Conservation (phyloP, 2,797 vertebrate genomes). For the Pseudomugil gertrudae region DNA sequence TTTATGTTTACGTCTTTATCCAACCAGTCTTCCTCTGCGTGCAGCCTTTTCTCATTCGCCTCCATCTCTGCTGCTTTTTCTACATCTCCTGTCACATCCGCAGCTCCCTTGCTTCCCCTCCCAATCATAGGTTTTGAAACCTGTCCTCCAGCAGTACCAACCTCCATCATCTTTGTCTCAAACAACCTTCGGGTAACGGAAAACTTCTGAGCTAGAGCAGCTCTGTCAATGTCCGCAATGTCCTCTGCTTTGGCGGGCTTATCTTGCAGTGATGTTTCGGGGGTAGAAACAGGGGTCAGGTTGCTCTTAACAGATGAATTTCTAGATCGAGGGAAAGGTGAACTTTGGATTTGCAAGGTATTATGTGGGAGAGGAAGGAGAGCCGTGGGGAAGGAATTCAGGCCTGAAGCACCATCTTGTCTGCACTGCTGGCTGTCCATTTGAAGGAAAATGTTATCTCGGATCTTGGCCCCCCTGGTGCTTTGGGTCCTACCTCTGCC, state of each 20-base stretch:
- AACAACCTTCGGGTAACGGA: conserved; percentile 89
- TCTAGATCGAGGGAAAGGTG: conserved; percentile 49
- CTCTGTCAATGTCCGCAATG: conserved; percentile 84
- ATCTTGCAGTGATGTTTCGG: conserved; percentile 69
- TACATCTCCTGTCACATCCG: conserved; percentile 24
- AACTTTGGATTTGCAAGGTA: conserved; percentile 35
- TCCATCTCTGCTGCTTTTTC: conserved; percentile 53
- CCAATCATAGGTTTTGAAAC: conserved; percentile 29
- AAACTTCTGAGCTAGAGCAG: conserved; percentile 90
- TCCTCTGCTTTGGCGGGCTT: conserved; percentile 80
- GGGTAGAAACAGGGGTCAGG: conserved; percentile 64
- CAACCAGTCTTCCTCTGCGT: conserved; percentile 24
- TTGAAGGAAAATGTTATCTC: conserved; percentile 90
- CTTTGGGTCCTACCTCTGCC: conserved; percentile 78
- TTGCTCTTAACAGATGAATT: conserved; percentile 74
- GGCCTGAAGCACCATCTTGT: conserved; percentile 58
- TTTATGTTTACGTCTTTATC: conserved; percentile 55
- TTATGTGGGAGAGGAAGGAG: conserved; percentile 39
- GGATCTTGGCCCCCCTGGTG: conserved; percentile 88
- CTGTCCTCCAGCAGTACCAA: conserved; percentile 29
- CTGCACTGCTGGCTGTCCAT: conserved; percentile 86
- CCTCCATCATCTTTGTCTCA: conserved; percentile 84
- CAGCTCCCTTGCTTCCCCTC: conserved; percentile 43
- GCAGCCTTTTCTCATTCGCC: conserved; percentile 12
- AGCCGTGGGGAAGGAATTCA: conserved; percentile 32